Evolutionary conservation across 2,888 invertebrate genomes (phyloP).

Genomic region (Pecten maximus): DNA sequence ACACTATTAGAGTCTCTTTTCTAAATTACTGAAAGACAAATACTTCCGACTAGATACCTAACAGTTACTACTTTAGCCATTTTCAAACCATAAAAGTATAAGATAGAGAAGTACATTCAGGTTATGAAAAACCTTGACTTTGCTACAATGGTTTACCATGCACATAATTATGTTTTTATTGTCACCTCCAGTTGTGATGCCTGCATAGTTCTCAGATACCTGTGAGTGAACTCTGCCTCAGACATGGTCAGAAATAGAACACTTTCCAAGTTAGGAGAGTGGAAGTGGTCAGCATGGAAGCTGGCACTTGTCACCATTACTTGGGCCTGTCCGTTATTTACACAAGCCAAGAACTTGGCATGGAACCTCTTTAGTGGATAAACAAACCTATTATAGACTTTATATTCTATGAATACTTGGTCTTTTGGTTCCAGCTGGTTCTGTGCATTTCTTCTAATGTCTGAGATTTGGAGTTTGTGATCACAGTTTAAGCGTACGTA

Average conservation of each 20-base stretch:
- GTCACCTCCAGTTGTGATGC: constrained; percentile 52
- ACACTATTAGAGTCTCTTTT: too few relatives aligned
- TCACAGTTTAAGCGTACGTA: constrained; percentile 68
- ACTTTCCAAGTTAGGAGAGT: constrained; percentile 63
- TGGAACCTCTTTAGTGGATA: constrained; percentile 70
- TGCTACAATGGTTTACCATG: too few relatives aligned
- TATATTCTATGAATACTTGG: constrained; percentile 76
- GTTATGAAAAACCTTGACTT: too few relatives aligned
- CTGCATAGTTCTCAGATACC: constrained; percentile 67
- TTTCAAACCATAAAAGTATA: neutral
- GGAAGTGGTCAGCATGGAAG: constrained; percentile 73
- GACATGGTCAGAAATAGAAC: constrained; percentile 66
- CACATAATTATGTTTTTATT: neutral
- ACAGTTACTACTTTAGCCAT: neutral
- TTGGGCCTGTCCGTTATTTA: constrained; percentile 68
- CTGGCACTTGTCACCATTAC: constrained; percentile 75
- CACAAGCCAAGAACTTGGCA: constrained; percentile 73
- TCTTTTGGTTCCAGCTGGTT: constrained; percentile 64
- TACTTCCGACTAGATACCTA: neutral
- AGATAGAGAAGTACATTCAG: neutral
- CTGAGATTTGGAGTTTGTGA: constrained; percentile 62
- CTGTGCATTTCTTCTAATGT: constrained; percentile 66
- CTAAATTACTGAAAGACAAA: neutral
- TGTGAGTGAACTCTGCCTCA: constrained; percentile 65
- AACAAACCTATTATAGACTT: constrained; percentile 70